Evolutionary conservation across 2,113 vertebrate species (phyloP).

Genomic region (Copsychus sechellarum): DNA sequence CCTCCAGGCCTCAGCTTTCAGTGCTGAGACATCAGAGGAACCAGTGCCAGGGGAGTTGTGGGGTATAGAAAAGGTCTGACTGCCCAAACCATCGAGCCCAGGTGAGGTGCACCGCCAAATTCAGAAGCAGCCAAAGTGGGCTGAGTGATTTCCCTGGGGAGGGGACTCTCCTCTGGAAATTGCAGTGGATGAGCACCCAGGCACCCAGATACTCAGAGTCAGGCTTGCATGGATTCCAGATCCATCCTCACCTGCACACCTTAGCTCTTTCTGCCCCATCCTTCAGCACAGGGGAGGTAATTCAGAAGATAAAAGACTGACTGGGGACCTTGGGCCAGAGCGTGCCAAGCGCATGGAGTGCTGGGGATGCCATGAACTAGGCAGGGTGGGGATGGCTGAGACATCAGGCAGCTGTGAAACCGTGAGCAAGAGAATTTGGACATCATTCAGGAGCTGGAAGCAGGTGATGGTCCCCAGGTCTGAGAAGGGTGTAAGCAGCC

Average conservation of each 20-base stretch:
- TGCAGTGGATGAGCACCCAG: background rate
- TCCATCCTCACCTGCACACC: background rate
- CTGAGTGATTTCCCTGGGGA: background rate
- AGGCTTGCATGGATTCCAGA: background rate
- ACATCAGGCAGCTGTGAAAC: background rate
- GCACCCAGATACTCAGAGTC: background rate
- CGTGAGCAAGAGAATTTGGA: background rate
- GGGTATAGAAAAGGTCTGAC: background rate
- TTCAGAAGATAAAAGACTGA: background rate
- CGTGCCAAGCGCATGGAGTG: rapidly evolving
- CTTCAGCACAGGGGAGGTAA: background rate
- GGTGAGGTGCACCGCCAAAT: background rate
- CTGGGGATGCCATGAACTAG: background rate
- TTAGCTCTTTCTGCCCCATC: background rate
- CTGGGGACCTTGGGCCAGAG: background rate
- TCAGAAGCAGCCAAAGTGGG: background rate
- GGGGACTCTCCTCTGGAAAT: background rate
- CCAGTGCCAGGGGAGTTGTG: rapidly evolving
- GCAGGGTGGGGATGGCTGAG: background rate
- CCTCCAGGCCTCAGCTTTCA: background rate
- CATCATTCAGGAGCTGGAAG: background rate
- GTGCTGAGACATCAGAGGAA: background rate
- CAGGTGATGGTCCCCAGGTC: background rate
- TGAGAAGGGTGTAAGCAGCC: background rate
- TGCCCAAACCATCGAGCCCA: background rate